Evolutionary conservation across 2,888 invertebrate species (phyloP).

Genomic region (Melanotus villosus): DNA sequence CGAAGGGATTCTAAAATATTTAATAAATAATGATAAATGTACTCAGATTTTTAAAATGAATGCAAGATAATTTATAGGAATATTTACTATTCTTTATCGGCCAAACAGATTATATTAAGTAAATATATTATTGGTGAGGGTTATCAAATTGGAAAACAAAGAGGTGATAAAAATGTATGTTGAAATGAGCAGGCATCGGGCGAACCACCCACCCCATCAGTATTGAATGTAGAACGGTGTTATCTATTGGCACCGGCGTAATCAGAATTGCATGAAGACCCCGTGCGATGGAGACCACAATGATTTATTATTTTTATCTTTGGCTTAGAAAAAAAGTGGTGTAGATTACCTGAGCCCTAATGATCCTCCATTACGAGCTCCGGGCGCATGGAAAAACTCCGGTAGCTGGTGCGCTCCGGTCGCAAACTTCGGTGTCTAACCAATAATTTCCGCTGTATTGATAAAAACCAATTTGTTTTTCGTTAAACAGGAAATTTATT

Average conservation of each 20-base stretch:
- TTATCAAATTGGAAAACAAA: background rate
- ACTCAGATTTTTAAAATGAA: no score
- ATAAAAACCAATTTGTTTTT: constrained; percentile 41
- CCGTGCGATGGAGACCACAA: constrained; percentile 62
- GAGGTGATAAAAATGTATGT: constrained; percentile 10
- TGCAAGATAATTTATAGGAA: no score
- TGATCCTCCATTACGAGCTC: constrained; percentile 67
- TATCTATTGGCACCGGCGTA: constrained; percentile 56
- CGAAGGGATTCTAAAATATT: no score
- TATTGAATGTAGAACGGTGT: constrained; percentile 46
- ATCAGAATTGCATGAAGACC: constrained; percentile 61
- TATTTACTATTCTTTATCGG: no score
- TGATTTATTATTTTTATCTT: constrained; percentile 69
- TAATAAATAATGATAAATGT: no score
- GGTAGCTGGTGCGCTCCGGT: constrained; percentile 52
- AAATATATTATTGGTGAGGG: background rate
- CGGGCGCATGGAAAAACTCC: constrained; percentile 60
- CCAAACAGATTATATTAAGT: no score
- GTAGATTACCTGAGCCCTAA: constrained; percentile 68
- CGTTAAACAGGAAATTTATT: constrained; percentile 44
- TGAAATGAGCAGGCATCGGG: constrained; percentile 24
- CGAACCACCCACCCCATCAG: constrained; percentile 22
- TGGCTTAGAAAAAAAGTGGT: constrained; percentile 62
- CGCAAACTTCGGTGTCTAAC: constrained; percentile 45
- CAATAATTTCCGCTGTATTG: constrained; percentile 43